Percentiles rank a stretch among this genome's conserved stretches.
Conservation (phyloP, 2,888 invertebrate species). For the Ornithoptera alexandrae region DNA sequence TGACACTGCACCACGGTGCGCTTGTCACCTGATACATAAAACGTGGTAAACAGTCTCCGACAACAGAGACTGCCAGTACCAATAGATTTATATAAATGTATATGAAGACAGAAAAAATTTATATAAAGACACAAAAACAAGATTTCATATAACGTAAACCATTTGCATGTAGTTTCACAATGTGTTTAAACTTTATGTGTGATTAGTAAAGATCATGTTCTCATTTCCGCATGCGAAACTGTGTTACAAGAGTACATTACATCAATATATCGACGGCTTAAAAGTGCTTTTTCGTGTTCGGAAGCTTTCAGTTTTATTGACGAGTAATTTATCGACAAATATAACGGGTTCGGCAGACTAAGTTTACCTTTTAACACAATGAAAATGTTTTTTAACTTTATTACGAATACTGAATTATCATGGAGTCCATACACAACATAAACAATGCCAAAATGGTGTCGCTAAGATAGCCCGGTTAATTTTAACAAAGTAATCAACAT, state of each 20-base stretch:
- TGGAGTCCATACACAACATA: neutral
- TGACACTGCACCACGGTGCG: too few relatives aligned
- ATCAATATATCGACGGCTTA: neutral
- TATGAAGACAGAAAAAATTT: too few relatives aligned
- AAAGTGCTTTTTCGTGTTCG: slow-evolving; percentile 25
- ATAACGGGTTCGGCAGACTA: neutral
- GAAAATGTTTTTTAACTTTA: neutral
- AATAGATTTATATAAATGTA: too few relatives aligned
- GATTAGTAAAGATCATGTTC: neutral
- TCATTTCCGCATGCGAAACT: neutral
- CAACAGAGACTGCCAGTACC: too few relatives aligned
- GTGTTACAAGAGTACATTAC: neutral
- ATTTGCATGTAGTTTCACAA: neutral
- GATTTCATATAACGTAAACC: too few relatives aligned
- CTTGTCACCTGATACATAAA: too few relatives aligned
- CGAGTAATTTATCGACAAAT: neutral
- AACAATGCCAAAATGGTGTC: too few relatives aligned
- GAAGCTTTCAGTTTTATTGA: slow-evolving; percentile 8
- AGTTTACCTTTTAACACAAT: neutral
- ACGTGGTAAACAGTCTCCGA: too few relatives aligned
- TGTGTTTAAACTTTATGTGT: neutral
- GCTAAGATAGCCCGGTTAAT: too few relatives aligned
- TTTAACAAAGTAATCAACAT: too few relatives aligned
- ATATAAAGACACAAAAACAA: too few relatives aligned
- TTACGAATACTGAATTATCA: neutral